Conservation (phyloP, 2,113 vertebrate species). For the Colinus virginianus region DNA sequence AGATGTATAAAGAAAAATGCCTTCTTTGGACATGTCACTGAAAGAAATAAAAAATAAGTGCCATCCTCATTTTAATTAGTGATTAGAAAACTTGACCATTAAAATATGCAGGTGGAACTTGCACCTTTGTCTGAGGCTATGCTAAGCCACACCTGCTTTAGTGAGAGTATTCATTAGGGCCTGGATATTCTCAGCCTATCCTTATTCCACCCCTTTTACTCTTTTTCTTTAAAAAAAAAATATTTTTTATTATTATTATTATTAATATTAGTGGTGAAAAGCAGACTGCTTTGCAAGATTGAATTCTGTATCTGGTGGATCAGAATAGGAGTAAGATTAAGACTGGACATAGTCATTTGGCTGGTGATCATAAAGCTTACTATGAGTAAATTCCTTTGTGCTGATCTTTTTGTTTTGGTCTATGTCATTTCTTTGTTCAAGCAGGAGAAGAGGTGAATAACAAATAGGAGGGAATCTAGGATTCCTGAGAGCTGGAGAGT, state of each 20-base stretch:
- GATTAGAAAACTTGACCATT: not conserved
- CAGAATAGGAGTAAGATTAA: not conserved
- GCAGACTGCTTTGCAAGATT: rapidly evolving
- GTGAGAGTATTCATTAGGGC: not conserved
- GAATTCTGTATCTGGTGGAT: not conserved
- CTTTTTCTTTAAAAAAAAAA: not conserved
- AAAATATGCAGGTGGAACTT: not conserved
- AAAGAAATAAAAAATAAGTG: not conserved
- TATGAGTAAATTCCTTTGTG: not conserved
- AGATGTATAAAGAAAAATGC: not conserved
- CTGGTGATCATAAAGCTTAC: not conserved
- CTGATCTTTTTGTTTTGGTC: not conserved
- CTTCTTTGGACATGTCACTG: not conserved
- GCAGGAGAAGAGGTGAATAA: not conserved
- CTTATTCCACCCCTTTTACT: too few species aligned
- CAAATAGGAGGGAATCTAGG: not conserved
- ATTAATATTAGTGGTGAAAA: not conserved
- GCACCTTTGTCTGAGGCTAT: not conserved
- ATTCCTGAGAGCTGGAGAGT: not conserved
- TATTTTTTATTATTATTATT: not conserved
- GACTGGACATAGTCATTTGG: not conserved
- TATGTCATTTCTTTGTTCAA: not conserved
- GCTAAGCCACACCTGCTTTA: not conserved
- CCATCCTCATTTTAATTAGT: not conserved
- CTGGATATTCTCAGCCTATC: not conserved